Conservation (phyloP, 2,797 vertebrate species). For the Microtus californicus region DNA sequence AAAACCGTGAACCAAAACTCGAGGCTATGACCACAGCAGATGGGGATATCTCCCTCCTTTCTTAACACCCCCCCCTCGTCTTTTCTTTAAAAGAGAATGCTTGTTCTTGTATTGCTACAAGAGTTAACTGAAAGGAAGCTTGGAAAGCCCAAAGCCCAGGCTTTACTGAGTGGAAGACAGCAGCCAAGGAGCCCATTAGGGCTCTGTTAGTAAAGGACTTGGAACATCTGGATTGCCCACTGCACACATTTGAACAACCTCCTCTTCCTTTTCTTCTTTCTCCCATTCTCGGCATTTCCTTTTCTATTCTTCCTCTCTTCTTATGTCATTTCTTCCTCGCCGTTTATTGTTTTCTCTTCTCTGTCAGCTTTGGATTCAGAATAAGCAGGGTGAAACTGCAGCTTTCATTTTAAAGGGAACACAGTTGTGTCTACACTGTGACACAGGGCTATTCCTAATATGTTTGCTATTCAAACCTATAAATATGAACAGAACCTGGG, state of each 20-base stretch:
- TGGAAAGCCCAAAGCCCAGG: background rate
- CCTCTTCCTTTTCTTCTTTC: fast-evolving
- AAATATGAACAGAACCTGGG: background rate
- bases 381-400: background rate
- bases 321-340: background rate
- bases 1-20: fast-evolving
- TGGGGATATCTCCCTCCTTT: background rate
- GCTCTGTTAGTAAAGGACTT: fast-evolving
- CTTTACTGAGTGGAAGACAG: background rate
- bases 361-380: background rate
- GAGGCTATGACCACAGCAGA: fast-evolving
- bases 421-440: background rate
- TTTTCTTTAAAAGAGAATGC: background rate
- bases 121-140: background rate
- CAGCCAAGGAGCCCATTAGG: background rate
- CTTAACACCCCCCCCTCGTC: no score
- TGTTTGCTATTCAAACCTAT: background rate
- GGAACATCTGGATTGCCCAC: no score
- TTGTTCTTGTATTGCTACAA: background rate
- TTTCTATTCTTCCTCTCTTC: background rate
- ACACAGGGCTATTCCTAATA: background rate
- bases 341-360: background rate
- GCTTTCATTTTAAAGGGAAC: background rate
- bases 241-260: no score
- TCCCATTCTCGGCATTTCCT: background rate